Evolutionary conservation across 2,888 invertebrate genomes (phyloP).

Genomic region (Ectemnius lituratus): DNA sequence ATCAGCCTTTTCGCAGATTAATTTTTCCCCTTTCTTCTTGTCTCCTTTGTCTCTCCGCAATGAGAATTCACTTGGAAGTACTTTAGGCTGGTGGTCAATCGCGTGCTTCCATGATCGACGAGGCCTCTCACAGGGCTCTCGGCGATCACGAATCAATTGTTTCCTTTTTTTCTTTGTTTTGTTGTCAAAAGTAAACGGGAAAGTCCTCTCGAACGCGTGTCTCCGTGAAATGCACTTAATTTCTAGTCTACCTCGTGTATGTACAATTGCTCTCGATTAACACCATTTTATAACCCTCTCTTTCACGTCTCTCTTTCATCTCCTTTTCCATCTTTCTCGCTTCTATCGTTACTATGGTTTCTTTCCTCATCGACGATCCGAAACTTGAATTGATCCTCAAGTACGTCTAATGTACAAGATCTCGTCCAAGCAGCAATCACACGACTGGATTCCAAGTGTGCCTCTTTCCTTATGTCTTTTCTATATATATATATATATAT

Average conservation of each 20-base stretch:
- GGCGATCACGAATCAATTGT: constrained; percentile 14
- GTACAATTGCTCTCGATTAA: constrained; percentile 41
- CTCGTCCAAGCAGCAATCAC: constrained; percentile 50
- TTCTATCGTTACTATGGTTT: constrained; percentile 3
- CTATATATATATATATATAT: no score
- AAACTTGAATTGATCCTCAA: constrained; percentile 40
- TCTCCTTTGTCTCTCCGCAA: no score
- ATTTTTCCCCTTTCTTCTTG: no score
- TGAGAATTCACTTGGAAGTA: no score
- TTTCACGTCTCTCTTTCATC: background rate
- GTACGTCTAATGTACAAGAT: constrained; percentile 32
- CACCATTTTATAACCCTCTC: constrained; percentile 4
- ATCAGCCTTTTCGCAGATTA: constrained; percentile 66
- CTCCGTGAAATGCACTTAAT: constrained; percentile 18
- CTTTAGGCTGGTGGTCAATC: constrained; percentile 61
- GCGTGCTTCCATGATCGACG: constrained; percentile 68
- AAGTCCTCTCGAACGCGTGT: constrained; percentile 26
- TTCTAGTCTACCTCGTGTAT: constrained; percentile 45
- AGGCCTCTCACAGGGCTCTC: constrained; percentile 45
- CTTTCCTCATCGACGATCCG: constrained; percentile 26
- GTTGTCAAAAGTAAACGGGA: no score
- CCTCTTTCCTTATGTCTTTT: no score
- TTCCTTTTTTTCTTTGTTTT: no score
- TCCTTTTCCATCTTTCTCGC: background rate
- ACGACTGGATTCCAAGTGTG: background rate